phyloP scores from a whole-genome alignment of 2,797 vertebrate genomes.

The Liparis tanakae region DNA sequence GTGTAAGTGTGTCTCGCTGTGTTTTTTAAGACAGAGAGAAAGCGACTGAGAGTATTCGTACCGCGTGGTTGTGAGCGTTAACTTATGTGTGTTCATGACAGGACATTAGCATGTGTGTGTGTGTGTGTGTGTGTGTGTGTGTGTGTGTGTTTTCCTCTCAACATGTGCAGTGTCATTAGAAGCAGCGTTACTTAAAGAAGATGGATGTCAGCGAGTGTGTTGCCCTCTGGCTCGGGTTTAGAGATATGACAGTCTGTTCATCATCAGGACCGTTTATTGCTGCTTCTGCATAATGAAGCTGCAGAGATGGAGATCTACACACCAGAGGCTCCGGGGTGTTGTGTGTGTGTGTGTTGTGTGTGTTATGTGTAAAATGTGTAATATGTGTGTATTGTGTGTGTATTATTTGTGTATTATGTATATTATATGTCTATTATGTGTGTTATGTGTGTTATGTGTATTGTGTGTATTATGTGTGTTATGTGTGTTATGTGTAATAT shows the following conservation, averaged over 20 bases:
- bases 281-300: slow-evolving; percentile 75
- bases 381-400: slow-evolving; percentile 28
- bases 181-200: slow-evolving; percentile 76
- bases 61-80: slow-evolving; percentile 46
- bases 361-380: not conserved
- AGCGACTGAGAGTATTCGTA: slow-evolving; percentile 60
- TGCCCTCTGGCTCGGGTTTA: slow-evolving; percentile 74
- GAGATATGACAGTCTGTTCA: slow-evolving; percentile 74
- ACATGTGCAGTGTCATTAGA: slow-evolving; percentile 63
- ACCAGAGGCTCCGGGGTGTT: slow-evolving; percentile 57
- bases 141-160: slow-evolving; percentile 53
- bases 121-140: slow-evolving; percentile 17
- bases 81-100: slow-evolving; percentile 40
- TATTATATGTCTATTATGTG: not conserved
- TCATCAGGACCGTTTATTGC: slow-evolving; percentile 75
- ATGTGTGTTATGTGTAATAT: slow-evolving; percentile 41
- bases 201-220: slow-evolving; percentile 72
- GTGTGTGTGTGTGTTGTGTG: too few relatives aligned
- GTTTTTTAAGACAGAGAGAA: slow-evolving; percentile 42
- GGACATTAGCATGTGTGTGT: slow-evolving; percentile 27
- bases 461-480: too few relatives aligned
- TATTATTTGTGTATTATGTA: too few relatives aligned
- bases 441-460: too few relatives aligned
- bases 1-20: slow-evolving; percentile 26
- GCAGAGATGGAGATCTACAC: slow-evolving; percentile 67